Conservation (phyloP, 2,888 invertebrate species). For the Troides helena region DNA sequence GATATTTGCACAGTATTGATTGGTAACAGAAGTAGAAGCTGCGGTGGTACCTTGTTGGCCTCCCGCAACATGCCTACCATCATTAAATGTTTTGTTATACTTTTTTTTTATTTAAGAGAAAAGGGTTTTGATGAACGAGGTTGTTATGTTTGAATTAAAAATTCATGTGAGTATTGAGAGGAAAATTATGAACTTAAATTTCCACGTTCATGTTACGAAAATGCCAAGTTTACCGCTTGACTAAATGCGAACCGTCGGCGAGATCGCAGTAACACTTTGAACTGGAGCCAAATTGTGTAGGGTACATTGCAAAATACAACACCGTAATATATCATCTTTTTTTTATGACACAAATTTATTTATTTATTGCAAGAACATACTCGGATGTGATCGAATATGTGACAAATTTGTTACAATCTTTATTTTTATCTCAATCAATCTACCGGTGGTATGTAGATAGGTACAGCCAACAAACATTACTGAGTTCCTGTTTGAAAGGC, state of each 20-base stretch:
- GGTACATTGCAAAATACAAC: conserved; percentile 3
- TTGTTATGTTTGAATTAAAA: not conserved
- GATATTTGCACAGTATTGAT: too few relatives aligned
- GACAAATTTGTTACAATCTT: not conserved
- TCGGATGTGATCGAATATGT: not conserved
- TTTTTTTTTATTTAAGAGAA: too few relatives aligned
- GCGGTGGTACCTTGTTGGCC: too few relatives aligned
- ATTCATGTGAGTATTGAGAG: not conserved
- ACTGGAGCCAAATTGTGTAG: conserved; percentile 19
- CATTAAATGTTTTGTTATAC: too few relatives aligned
- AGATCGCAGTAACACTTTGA: conserved; percentile 21
- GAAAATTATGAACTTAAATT: conserved; percentile 1
- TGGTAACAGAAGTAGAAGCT: too few relatives aligned
- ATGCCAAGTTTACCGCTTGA: not conserved
- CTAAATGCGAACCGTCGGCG: conserved; percentile 14
- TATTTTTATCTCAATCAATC: not conserved
- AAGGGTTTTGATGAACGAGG: too few relatives aligned
- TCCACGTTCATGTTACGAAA: not conserved
- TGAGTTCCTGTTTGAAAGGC: too few relatives aligned
- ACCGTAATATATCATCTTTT: not conserved
- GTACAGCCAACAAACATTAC: too few relatives aligned
- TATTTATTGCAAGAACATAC: conserved; percentile 4
- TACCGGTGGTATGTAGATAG: too few relatives aligned
- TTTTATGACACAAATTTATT: not conserved
- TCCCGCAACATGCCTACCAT: too few relatives aligned